Evolutionary conservation across 2,113 vertebrate genomes (phyloP), one percentile per base, ranked within the genome.

Genomic region (Paradisaea rubra): DNA sequence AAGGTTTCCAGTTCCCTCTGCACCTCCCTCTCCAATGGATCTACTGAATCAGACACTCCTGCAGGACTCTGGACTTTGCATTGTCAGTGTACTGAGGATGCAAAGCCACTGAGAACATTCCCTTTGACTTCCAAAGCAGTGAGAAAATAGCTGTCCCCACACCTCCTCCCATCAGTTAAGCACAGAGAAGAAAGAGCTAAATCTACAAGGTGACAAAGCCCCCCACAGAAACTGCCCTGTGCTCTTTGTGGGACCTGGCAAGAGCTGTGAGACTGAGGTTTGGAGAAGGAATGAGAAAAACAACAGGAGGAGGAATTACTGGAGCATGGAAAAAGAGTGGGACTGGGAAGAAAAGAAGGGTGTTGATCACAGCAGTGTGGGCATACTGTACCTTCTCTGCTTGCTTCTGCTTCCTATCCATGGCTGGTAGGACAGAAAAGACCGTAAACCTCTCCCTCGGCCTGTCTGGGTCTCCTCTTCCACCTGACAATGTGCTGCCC

Each of bases 401-500:
- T 93, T 97, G 93, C 89, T 92, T 71, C 91, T 94, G 95, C 96
- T 94, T 95, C 63, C 97, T 96, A 82, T 97, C 94, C 98, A 98
- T 97, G 96, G 96, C 92, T 91, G 94, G 92, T 66, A 82, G 93
- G 91, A 86, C 96, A 94, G 95, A 89, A 91, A 76, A 83, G 92
- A 73, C 82, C n/a, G 89, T 63, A 94, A 93, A 84, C 49, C 97
- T 97, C 97, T 96, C 91, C 95, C 96, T 97, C 88, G 85, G 96
- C 94, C 96, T 97, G 95, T 93, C 89, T 96, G 35, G 70, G 92
- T 88, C 93, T 97, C 95, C 78, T 96, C 97, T 90, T 97, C 97
- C 97, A 93, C 95, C 95, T 97, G 98, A 97, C 96, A 97, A 91
- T 74, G 97, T 94, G 94, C 96, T 97, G 74, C 96, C 91, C 56